Conservation (phyloP, 2,888 invertebrate species). For the Spodoptera picta region DNA sequence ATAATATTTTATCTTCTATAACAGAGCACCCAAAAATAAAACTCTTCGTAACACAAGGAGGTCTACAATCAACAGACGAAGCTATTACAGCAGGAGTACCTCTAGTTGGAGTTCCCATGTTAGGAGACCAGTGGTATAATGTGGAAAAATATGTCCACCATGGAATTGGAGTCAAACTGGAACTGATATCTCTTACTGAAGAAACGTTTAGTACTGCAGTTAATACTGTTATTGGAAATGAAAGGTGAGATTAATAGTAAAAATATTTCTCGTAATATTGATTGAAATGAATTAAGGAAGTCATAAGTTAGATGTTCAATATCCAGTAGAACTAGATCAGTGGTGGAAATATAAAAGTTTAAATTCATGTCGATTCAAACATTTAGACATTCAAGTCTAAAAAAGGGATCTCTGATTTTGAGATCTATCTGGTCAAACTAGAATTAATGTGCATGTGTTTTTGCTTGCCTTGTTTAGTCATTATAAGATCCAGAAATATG, state of each 20-base stretch:
- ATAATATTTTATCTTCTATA: neutral
- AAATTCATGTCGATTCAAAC: too few species aligned
- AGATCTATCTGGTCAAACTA: too few species aligned
- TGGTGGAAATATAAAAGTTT: too few species aligned
- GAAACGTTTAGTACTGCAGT: conserved; percentile 63
- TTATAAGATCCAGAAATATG: too few species aligned
- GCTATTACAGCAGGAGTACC: conserved; percentile 79
- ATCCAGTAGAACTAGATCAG: too few species aligned
- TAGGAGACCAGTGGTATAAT: conserved; percentile 81
- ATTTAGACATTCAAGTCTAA: too few species aligned
- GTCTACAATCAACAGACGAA: conserved; percentile 83
- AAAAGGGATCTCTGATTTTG: too few species aligned
- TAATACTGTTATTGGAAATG: conserved; percentile 59
- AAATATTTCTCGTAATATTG: too few species aligned
- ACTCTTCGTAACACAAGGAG: conserved; percentile 83
- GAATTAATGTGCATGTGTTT: too few species aligned
- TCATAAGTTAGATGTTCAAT: too few species aligned
- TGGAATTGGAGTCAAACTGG: conserved; percentile 66
- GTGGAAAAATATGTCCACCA: conserved; percentile 67
- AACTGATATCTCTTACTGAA: conserved; percentile 63
- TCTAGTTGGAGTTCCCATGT: conserved; percentile 77
- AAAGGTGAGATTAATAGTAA: conserved; percentile 56
- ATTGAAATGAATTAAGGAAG: too few species aligned
- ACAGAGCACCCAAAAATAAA: conserved; percentile 72
- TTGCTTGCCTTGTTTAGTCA: too few species aligned